phyloP scores from a whole-genome alignment of 2,797 vertebrate genomes.

The Melanotaenia maccullochi region DNA sequence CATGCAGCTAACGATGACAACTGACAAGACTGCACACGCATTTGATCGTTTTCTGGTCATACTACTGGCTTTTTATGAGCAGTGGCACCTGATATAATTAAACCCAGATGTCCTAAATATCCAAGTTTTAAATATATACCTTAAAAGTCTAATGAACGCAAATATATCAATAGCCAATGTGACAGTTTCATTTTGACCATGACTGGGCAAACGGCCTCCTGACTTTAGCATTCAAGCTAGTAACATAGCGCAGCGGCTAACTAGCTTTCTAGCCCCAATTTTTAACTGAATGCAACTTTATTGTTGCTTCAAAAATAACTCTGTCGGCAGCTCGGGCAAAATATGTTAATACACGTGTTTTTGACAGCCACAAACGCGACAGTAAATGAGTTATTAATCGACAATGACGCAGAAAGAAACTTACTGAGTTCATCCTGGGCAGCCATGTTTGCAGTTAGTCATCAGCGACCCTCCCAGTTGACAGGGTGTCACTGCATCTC shows the following conservation, averaged over 20 bases:
- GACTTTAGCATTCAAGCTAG: constrained; percentile 70
- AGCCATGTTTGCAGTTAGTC: constrained; percentile 84
- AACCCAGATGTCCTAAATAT: neutral
- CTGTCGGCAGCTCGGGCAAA: fast-evolving
- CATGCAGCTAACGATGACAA: constrained; percentile 55
- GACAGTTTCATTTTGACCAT: constrained; percentile 79
- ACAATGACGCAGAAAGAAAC: constrained; percentile 78
- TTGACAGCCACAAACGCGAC: neutral
- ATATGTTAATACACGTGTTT: fast-evolving
- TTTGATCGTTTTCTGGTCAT: constrained; percentile 16
- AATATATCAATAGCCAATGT: constrained; percentile 18
- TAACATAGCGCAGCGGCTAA: constrained; percentile 51
- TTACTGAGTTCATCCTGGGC: constrained; percentile 98
- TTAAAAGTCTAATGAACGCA: neutral
- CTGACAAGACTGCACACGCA: constrained; percentile 53
- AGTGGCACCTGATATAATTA: constrained; percentile 25
- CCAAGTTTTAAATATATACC: neutral
- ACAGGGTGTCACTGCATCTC: constrained; percentile 42
- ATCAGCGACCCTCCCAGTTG: constrained; percentile 51
- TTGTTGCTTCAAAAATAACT: neutral
- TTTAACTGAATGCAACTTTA: constrained; percentile 4
- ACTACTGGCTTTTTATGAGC: neutral
- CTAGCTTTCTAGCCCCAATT: constrained; percentile 27
- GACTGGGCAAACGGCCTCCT: constrained; percentile 85
- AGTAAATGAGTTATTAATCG: constrained; percentile 16